Conservation (phyloP, 2,888 invertebrate species). For the Melipona beecheii region DNA sequence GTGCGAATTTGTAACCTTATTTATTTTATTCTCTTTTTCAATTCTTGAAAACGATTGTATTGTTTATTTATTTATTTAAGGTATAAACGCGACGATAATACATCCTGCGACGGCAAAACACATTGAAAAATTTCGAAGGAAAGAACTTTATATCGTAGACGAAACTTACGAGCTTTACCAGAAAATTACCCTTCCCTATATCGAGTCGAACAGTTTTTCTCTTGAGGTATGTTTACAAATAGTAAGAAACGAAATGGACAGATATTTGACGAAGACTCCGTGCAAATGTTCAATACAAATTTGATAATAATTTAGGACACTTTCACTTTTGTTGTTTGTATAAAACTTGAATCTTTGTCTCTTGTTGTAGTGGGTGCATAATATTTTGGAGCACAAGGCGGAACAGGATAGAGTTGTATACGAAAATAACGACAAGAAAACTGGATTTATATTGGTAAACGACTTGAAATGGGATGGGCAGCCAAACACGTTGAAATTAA, state of each 20-base stretch:
- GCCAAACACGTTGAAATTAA: constrained; percentile 91
- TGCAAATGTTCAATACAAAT: not conserved
- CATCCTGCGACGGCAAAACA: constrained; percentile 97
- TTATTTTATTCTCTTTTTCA: not conserved
- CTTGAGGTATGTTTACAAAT: constrained; percentile 88
- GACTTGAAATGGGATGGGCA: constrained; percentile 98
- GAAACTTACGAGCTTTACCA: constrained; percentile 95
- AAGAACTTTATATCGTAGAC: constrained; percentile 90
- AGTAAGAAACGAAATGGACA: not conserved
- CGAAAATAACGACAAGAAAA: constrained; percentile 91
- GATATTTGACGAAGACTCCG: not conserved
- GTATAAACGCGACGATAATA: constrained; percentile 94
- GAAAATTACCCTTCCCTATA: constrained; percentile 90
- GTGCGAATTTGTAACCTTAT: not conserved
- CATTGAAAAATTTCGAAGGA: constrained; percentile 92
- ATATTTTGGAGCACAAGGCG: constrained; percentile 95
- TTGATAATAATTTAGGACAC: not conserved
- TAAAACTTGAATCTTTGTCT: constrained; percentile 24
- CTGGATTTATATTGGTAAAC: constrained; percentile 95
- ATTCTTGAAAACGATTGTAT: constrained; percentile 13
- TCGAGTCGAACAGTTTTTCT: constrained; percentile 90
- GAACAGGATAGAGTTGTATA: constrained; percentile 95
- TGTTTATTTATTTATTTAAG: constrained; percentile 85
- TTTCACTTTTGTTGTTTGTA: not conserved
- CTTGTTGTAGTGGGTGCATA: constrained; percentile 96